Conservation (phyloP, 1,140 invertebrate species). For the Aphidius ervi region DNA sequence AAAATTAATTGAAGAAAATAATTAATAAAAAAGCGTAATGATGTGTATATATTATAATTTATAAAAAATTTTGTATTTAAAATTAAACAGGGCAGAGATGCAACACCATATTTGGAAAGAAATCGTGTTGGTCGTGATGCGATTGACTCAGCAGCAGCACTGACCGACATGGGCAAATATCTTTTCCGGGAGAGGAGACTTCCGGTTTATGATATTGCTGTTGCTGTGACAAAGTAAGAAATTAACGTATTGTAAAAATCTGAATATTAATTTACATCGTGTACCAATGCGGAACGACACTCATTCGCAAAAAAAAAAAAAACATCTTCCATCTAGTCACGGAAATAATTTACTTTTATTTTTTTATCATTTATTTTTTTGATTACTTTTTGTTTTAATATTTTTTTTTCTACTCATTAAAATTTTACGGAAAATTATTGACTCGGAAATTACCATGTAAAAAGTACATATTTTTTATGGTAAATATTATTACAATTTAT, state of each 20-base stretch:
- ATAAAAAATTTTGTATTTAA: slow-evolving; percentile 13
- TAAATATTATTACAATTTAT: too few relatives aligned
- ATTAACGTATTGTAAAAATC: slow-evolving; percentile 2
- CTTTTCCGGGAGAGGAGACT: slow-evolving; percentile 88
- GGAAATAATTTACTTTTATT: slow-evolving; percentile 7
- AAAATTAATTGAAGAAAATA: slow-evolving; percentile 10
- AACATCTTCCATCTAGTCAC: not conserved
- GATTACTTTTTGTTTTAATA: too few relatives aligned
- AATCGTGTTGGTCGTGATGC: slow-evolving; percentile 90
- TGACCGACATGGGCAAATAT: slow-evolving; percentile 96
- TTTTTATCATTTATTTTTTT: slow-evolving; percentile 24
- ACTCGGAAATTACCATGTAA: too few relatives aligned
- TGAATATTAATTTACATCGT: not conserved
- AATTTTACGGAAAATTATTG: too few relatives aligned
- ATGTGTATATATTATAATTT: not conserved
- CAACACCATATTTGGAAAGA: slow-evolving; percentile 88
- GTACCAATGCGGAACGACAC: not conserved
- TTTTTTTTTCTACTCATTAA: too few relatives aligned
- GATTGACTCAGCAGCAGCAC: slow-evolving; percentile 87
- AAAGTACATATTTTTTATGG: too few relatives aligned
- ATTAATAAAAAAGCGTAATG: not conserved
- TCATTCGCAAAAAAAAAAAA: slow-evolving; percentile 14
- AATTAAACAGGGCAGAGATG: slow-evolving; percentile 77
- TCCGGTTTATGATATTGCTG: slow-evolving; percentile 92
- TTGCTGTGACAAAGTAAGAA: slow-evolving; percentile 91